A percentile compares a stretch with the other conserved stretches of the same genome.
These are phyloP conservation scores for Cryptus viduatorius DNA, from an alignment of 2,888 invertebrate genomes.

Conservation along the genomic window DNA sequence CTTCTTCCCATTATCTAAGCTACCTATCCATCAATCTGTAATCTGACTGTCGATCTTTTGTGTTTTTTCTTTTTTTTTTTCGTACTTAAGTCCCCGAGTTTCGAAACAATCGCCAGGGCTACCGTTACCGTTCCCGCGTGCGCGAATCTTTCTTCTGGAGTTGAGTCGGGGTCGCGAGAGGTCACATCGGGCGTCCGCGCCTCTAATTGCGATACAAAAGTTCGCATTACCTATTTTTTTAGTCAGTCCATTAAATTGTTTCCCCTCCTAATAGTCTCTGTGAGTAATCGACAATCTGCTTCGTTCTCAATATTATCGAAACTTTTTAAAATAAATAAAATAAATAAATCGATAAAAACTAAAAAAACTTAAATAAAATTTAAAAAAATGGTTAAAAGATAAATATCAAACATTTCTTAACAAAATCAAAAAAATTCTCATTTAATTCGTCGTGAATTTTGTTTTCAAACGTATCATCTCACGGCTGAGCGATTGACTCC, in stretches of 20 bases:
- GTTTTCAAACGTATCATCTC: neutral
- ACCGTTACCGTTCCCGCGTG: slow-evolving; percentile 71
- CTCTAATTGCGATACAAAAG: slow-evolving; percentile 45
- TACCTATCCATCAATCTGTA: slow-evolving; percentile 30
- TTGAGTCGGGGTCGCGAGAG: slow-evolving; percentile 46
- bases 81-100: slow-evolving; percentile 43
- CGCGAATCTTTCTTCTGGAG: slow-evolving; percentile 45
- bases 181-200: slow-evolving; percentile 42
- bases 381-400: too few relatives aligned
- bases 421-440: neutral
- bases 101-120: slow-evolving; percentile 68
- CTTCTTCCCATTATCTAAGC: slow-evolving; percentile 28
- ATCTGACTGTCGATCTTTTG: slow-evolving; percentile 10
- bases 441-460: neutral
- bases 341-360: too few relatives aligned
- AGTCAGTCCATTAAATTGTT: slow-evolving; percentile 36
- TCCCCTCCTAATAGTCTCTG: neutral
- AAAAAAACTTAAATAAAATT: too few relatives aligned
- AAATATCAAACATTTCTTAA: too few relatives aligned
- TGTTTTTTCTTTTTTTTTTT: slow-evolving; percentile 23
- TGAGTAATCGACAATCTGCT: neutral
- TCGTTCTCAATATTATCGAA: too few relatives aligned
- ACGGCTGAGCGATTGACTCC: slow-evolving; percentile 46
- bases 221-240: slow-evolving; percentile 38
- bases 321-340: too few relatives aligned